These are phyloP conservation scores for Scartelaos histophorus DNA, from an alignment of 2,113 vertebrate genomes.

Conservation along the genomic window DNA sequence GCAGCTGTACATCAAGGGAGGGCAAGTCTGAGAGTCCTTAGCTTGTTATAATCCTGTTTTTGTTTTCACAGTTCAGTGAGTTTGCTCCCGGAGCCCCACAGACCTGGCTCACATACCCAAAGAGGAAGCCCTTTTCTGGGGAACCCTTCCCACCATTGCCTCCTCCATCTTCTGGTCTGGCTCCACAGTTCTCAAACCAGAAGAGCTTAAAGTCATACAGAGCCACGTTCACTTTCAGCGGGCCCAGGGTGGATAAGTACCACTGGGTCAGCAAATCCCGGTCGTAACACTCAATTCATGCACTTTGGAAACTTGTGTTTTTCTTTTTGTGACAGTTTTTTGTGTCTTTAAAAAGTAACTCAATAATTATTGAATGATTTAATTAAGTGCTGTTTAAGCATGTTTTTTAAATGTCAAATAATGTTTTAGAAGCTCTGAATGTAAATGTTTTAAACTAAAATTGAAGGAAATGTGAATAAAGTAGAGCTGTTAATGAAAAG, in stretches of 20 bases:
- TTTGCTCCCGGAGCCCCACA: constrained; percentile 74
- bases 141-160: constrained; percentile 64
- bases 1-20: too few species aligned
- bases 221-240: constrained; percentile 65
- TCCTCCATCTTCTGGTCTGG: constrained; percentile 1
- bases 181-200: constrained; percentile 50
- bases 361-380: constrained; percentile 45
- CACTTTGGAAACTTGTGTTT: background rate
- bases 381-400: constrained; percentile 56
- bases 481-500: constrained; percentile 60
- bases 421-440: constrained; percentile 48
- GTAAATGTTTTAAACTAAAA: constrained; percentile 53
- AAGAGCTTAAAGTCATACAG: constrained; percentile 73
- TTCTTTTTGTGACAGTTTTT: constrained; percentile 6
- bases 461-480: constrained; percentile 66
- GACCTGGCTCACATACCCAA: constrained; percentile 78
- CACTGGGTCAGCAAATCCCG: constrained; percentile 90
- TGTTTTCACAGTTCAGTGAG: constrained; percentile 72
- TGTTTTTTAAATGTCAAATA: constrained; percentile 52
- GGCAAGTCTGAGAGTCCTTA: background rate
- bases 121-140: constrained; percentile 66
- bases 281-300: constrained; percentile 43
- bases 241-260: constrained; percentile 85
- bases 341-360: constrained; percentile 29
- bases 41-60: background rate